phyloP scores from a whole-genome alignment of 2,888 invertebrate species.

The Drosophila peninsularis region DNA sequence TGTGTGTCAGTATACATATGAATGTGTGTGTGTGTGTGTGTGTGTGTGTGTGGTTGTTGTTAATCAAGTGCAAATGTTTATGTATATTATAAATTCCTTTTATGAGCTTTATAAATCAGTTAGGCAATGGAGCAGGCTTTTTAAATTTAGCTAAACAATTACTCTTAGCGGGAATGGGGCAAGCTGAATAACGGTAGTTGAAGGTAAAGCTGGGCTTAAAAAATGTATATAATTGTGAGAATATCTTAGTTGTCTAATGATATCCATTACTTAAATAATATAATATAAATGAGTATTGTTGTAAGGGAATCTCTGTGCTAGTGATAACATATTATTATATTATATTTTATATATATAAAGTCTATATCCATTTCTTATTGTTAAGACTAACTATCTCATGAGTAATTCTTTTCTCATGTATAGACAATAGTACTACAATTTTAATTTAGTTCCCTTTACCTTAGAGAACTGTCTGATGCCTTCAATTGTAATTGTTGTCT shows the following conservation, averaged over 20 bases:
- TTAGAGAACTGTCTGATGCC: not conserved
- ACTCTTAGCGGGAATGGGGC: too few relatives aligned
- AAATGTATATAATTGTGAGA: too few relatives aligned
- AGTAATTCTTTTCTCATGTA: too few relatives aligned
- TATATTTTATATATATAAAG: too few relatives aligned
- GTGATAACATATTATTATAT: too few relatives aligned
- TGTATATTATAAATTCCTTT: conserved; percentile 3
- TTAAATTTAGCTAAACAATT: not conserved
- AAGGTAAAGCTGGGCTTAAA: not conserved
- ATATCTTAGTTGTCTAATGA: not conserved
- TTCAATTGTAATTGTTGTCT: conserved; percentile 3
- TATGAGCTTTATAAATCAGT: conserved; percentile 1
- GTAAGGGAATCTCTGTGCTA: too few relatives aligned
- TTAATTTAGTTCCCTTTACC: too few relatives aligned
- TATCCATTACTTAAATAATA: too few relatives aligned
- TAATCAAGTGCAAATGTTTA: conserved; percentile 18
- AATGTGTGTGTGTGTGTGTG: not conserved
- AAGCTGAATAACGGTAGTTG: not conserved
- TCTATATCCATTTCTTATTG: too few relatives aligned
- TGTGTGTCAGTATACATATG: not conserved
- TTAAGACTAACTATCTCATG: too few relatives aligned
- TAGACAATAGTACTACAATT: not conserved
- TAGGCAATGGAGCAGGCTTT: not conserved
- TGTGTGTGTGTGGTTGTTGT: not conserved
- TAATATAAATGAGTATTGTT: too few relatives aligned